Evolutionary conservation across 92 coral and sea anemone species (phyloP).

Genomic region (Meandrina meandrites): DNA sequence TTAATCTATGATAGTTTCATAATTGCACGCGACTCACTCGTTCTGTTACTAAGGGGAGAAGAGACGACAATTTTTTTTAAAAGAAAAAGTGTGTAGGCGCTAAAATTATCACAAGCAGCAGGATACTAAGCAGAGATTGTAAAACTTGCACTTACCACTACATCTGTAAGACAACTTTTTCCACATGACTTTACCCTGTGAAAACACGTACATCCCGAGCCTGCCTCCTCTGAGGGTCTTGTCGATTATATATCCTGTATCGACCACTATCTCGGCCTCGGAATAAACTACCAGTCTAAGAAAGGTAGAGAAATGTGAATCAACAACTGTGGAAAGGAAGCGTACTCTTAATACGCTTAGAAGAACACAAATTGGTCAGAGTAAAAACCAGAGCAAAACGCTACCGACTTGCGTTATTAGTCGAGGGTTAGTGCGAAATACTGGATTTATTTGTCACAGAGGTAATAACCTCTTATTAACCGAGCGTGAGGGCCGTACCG

Average conservation of each 20-base stretch:
- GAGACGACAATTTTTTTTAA: too few relatives aligned
- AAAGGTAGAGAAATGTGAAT: not conserved
- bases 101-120: too few relatives aligned
- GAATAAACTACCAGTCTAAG: constrained; percentile 60
- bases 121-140: too few relatives aligned
- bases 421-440: too few relatives aligned
- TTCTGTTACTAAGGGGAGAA: too few relatives aligned
- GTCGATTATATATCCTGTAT: constrained; percentile 86
- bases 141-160: constrained; percentile 63
- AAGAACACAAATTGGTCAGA: not conserved
- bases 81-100: too few relatives aligned
- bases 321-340: not conserved
- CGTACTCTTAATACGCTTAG: not conserved
- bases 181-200: constrained; percentile 87
- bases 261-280: constrained; percentile 60
- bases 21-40: too few relatives aligned
- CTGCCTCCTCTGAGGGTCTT: constrained; percentile 80
- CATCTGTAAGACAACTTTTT: constrained; percentile 75
- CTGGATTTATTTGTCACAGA: too few relatives aligned
- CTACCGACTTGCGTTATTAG: too few relatives aligned
- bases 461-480: too few relatives aligned
- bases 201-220: constrained; percentile 88
- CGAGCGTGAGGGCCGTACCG: too few relatives aligned
- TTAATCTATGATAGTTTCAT: too few relatives aligned
- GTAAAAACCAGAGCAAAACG: not conserved